These are phyloP conservation scores for Branchellion lobata DNA, from an alignment of 2,888 invertebrate species.

Conservation along the genomic window DNA sequence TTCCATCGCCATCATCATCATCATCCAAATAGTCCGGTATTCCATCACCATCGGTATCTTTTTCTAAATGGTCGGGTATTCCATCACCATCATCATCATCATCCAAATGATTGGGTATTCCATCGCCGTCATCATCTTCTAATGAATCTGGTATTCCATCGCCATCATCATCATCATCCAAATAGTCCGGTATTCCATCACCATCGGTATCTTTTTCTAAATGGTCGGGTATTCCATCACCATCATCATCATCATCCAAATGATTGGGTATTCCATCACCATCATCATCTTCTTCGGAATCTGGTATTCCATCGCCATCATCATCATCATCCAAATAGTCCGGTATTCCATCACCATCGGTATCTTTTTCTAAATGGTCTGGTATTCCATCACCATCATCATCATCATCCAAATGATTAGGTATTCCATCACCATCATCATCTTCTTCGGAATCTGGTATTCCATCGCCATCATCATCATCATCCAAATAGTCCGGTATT, in stretches of 20 bases:
- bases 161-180: conserved; percentile 54
- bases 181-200: conserved; percentile 53
- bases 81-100: conserved; percentile 57
- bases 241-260: conserved; percentile 52
- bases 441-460: conserved; percentile 58
- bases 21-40: conserved; percentile 57
- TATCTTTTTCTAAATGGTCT: conserved; percentile 54
- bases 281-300: conserved; percentile 54
- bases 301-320: conserved; percentile 53
- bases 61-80: conserved; percentile 57
- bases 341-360: conserved; percentile 57
- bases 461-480: conserved; percentile 56
- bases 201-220: conserved; percentile 53
- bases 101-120: conserved; percentile 55
- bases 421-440: conserved; percentile 53
- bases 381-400: conserved; percentile 52
- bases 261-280: conserved; percentile 51
- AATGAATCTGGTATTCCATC: conserved; percentile 58
- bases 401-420: conserved; percentile 53
- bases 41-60: conserved; percentile 56
- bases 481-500: conserved; percentile 51
- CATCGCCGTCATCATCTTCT: conserved; percentile 58
- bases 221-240: conserved; percentile 54
- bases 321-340: conserved; percentile 54
- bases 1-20: conserved; percentile 53